Evolutionary conservation across 2,797 vertebrate species (phyloP), one percentile per base, ranked within the genome.

Genomic region (Tiaroga cobitis): DNA sequence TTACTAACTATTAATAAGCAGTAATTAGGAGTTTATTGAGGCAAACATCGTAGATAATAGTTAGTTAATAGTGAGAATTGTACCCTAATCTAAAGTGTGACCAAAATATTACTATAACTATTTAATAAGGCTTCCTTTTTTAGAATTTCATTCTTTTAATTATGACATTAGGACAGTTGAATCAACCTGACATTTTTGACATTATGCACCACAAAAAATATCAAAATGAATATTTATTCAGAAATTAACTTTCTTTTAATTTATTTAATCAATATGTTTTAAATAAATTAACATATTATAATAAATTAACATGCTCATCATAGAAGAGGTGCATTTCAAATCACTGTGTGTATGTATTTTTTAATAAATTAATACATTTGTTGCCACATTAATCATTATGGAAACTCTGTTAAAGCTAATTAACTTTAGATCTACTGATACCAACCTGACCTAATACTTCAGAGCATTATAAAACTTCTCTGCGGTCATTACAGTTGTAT

Each of bases 381-480:
- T 46, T 16, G 16, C 39, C 19, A 56, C 49, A 76, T 54, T 21
- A 34, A 68, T 68, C 5, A 51, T 75, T 8, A 37, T 75, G 11
- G 24, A 15, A 39, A 61, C 15, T 61, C 16, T 15, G 63, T 65
- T 46, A 43, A 43, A 46, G 26, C 77, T 29, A 43, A 65, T 65
- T 43, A 11, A 46, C 9, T 11, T 46, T 3, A 8, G 6, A 85
- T 21, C 43, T 9, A 51, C 32, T 39, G 32, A 56, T 54, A 76
- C 80, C 21, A 41, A n/a, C 34, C 26, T 54, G 43, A 77, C 18
- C 29, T 82, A 19, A 61, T 61, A 41, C 4, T 6, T 43, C 18
- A 61, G 19, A 29, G 29, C 43, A 72, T 78, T 77, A 76, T 43
- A 81, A 65, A 85, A 65, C 69, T 18, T 76, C 29, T 54, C 37